Conservation (phyloP, 2,113 vertebrate species). For the Ammospiza caudacuta region DNA sequence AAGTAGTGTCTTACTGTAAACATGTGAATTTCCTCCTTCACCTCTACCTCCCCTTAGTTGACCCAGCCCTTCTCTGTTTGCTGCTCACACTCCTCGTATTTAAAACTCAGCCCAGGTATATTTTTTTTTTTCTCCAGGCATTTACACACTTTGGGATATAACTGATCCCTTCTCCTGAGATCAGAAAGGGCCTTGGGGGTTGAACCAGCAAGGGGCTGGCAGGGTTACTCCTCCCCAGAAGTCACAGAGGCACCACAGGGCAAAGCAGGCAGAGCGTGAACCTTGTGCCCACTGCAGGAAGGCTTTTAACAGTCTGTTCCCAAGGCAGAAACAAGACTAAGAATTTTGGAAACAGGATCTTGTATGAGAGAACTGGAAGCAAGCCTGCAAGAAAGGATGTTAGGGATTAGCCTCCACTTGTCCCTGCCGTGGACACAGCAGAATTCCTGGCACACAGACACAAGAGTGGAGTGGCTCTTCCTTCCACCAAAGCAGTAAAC, state of each 20-base stretch:
- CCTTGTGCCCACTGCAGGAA: not conserved
- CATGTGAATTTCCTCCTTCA: not conserved
- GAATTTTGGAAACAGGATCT: not conserved
- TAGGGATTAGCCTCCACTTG: not conserved
- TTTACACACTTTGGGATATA: not conserved
- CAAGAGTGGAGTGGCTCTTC: not conserved
- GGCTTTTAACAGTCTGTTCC: fast-evolving
- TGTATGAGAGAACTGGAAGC: not conserved
- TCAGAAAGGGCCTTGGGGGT: not conserved
- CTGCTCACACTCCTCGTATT: not conserved
- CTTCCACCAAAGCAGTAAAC: not conserved
- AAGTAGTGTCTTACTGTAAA: not conserved
- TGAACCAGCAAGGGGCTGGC: not conserved
- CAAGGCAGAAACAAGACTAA: not conserved
- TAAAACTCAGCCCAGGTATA: not conserved
- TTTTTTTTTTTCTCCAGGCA: fast-evolving
- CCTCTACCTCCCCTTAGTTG: not conserved
- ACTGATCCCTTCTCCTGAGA: not conserved
- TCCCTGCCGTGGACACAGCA: not conserved
- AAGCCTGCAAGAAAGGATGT: not conserved
- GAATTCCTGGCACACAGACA: not conserved
- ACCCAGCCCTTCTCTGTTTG: not conserved
- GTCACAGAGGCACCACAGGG: too few species aligned
- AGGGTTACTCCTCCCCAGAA: not conserved
- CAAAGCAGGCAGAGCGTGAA: not conserved